These are phyloP conservation scores for Tauraco erythrolophus DNA, from an alignment of 2,113 vertebrate genomes.

Conservation along the genomic window DNA sequence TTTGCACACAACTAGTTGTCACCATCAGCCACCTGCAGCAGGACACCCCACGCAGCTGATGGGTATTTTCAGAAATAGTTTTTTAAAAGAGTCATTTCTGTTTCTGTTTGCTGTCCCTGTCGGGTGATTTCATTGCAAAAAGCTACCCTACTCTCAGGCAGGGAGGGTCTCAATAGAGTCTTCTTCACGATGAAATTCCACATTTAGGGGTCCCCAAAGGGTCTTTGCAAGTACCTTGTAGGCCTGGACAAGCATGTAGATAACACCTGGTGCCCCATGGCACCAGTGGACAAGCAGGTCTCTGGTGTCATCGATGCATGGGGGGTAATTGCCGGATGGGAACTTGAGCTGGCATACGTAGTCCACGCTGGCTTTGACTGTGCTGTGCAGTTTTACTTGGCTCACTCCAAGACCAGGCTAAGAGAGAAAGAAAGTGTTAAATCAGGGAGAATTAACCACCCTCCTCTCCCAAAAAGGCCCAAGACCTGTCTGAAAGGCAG, in stretches of 20 bases:
- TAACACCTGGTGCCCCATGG: slow-evolving; percentile 90
- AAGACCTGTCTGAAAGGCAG: background rate
- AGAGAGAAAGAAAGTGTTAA: background rate
- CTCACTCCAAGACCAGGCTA: slow-evolving; percentile 77
- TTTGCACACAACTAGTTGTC: background rate
- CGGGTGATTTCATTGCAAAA: background rate
- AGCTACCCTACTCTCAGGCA: background rate
- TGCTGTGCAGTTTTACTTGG: slow-evolving; percentile 76
- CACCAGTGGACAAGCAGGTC: slow-evolving; percentile 97
- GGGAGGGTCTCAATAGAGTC: background rate
- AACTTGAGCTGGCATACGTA: slow-evolving; percentile 89
- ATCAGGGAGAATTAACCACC: background rate
- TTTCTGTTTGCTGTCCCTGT: background rate
- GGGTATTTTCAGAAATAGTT: background rate
- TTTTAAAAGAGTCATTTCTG: background rate
- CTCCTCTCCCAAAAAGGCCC: background rate
- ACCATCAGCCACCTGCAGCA: background rate
- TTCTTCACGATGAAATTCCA: background rate
- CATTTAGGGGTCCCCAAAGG: background rate
- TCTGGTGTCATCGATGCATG: slow-evolving; percentile 87
- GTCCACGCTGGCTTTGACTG: slow-evolving; percentile 93
- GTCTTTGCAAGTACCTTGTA: slow-evolving; percentile 81
- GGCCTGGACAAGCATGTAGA: slow-evolving; percentile 96
- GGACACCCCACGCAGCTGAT: background rate
- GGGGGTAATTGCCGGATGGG: slow-evolving; percentile 91